These are phyloP conservation scores for Montipora cactus DNA, from an alignment of 64 coral and sea anemone species.

Conservation along the genomic window DNA sequence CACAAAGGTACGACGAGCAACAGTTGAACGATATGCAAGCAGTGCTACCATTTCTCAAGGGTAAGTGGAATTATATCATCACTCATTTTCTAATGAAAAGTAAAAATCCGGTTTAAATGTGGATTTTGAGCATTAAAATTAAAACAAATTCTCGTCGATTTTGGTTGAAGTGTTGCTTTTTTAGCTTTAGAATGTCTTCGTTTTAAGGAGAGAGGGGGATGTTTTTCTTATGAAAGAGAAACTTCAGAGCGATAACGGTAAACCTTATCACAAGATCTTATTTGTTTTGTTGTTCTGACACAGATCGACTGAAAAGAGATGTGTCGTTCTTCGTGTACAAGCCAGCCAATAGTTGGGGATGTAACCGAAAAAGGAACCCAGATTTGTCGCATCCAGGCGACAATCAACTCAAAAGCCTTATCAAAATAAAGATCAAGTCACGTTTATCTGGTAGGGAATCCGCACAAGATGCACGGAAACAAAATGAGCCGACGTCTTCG, in stretches of 20 bases:
- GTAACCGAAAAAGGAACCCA: neutral
- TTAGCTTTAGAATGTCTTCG: too few species aligned
- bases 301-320: conserved; percentile 15
- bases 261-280: too few species aligned
- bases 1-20: neutral
- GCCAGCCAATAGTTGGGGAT: too few species aligned
- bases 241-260: too few species aligned
- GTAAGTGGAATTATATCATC: neutral
- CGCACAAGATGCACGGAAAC: neutral
- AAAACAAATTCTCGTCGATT: too few species aligned
- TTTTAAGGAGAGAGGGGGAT: too few species aligned
- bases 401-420: neutral
- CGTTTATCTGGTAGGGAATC: neutral
- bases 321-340: neutral
- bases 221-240: too few species aligned
- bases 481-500: neutral
- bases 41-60: neutral
- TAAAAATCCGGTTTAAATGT: too few species aligned
- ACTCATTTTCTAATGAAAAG: neutral
- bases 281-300: neutral
- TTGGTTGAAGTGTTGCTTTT: too few species aligned
- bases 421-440: neutral
- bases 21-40: neutral
- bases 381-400: neutral
- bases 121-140: too few species aligned